Conservation (phyloP, 2,113 vertebrate genomes). For the Osmerus eperlanus region DNA sequence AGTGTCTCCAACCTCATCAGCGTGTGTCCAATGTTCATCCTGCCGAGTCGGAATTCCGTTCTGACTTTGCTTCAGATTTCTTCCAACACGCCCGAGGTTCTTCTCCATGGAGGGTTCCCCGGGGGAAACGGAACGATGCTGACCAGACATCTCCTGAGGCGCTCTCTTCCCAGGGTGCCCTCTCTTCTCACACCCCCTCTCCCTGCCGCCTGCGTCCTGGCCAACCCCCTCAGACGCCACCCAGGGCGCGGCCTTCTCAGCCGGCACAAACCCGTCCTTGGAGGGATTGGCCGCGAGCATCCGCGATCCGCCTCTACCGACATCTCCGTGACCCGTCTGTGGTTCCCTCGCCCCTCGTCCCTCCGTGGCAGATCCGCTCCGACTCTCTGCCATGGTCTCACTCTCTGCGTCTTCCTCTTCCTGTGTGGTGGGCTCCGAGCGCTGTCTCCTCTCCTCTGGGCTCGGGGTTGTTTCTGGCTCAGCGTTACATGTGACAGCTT, state of each 20-base stretch:
- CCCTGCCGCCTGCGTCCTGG: background rate
- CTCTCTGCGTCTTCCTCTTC: slow-evolving; percentile 8
- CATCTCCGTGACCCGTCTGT: background rate
- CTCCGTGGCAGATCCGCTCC: slow-evolving; percentile 52
- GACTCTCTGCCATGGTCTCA: slow-evolving; percentile 15
- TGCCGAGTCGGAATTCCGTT: background rate
- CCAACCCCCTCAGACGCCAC: background rate
- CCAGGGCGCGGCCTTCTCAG: slow-evolving; percentile 30
- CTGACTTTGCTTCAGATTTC: background rate
- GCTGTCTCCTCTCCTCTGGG: slow-evolving; percentile 30
- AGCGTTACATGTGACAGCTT: slow-evolving; percentile 24
- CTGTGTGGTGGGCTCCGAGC: slow-evolving; percentile 19
- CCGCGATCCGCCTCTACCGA: no score
- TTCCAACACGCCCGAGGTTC: background rate
- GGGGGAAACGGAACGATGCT: background rate
- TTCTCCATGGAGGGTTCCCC: background rate
- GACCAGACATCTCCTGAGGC: background rate
- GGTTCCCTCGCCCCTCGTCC: slow-evolving; percentile 33
- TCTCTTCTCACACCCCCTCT: slow-evolving; percentile 12
- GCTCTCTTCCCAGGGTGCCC: background rate
- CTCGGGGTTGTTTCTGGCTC: slow-evolving; percentile 47
- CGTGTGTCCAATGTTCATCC: background rate
- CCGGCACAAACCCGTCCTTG: slow-evolving; percentile 61
- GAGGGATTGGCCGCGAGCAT: slow-evolving; percentile 4
- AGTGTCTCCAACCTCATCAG: no score